These are phyloP conservation scores for Patella vulgata DNA, from an alignment of 1,140 invertebrate species.

Conservation along the genomic window DNA sequence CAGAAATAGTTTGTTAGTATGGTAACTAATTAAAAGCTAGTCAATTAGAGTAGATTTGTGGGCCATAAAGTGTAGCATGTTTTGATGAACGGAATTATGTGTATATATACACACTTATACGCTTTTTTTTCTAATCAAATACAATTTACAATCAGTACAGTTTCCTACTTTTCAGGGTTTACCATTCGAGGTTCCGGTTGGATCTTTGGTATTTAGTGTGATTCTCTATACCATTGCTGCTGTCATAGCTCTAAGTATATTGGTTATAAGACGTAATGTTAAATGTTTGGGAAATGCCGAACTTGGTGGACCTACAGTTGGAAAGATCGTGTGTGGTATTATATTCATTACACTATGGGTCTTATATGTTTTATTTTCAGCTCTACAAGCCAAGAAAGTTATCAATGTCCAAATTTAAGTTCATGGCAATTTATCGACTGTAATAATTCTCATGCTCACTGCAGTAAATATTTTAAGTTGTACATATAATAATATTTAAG, in stretches of 20 bases:
- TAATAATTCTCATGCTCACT: no score
- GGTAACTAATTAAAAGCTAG: no score
- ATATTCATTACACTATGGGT: conserved; percentile 71
- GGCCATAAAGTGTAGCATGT: no score
- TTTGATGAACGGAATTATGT: no score
- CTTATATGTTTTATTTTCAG: conserved; percentile 70
- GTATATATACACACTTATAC: no score
- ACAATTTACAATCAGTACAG: no score
- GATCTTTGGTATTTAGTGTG: conserved; percentile 72
- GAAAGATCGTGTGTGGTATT: conserved; percentile 64
- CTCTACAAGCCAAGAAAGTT: conserved; percentile 66
- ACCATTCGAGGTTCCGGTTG: conserved; percentile 69
- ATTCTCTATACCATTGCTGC: conserved; percentile 71
- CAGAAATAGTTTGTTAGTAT: no score
- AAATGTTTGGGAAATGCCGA: conserved; percentile 71
- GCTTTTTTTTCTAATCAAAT: no score
- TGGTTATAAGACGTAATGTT: conserved; percentile 69
- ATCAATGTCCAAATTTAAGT: conserved; percentile 46
- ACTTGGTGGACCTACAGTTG: conserved; percentile 70
- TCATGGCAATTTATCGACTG: neutral
- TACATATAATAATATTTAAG: no score
- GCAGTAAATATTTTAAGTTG: no score
- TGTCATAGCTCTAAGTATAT: conserved; percentile 67
- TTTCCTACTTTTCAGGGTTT: conserved; percentile 68
- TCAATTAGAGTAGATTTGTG: no score